phyloP scores from a whole-genome alignment of 2,113 vertebrate species.

The Xenopus borealis region DNA sequence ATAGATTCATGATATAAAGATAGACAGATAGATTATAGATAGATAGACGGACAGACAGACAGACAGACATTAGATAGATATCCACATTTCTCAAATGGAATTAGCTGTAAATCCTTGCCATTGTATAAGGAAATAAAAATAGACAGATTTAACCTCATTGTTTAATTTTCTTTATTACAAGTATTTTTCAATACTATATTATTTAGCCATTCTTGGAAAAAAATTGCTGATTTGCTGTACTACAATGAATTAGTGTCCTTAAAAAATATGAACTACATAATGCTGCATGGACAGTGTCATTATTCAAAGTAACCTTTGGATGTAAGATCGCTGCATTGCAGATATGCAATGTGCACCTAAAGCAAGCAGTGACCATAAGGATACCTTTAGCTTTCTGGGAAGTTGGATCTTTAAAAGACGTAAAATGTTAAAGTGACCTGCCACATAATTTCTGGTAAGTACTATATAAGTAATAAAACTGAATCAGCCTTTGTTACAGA shows the following conservation, averaged over 20 bases:
- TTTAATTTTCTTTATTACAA: too few species aligned
- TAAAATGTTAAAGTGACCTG: constrained; percentile 61
- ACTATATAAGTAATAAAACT: constrained; percentile 59
- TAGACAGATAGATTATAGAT: too few species aligned
- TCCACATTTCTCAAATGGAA: too few species aligned
- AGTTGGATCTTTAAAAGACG: constrained; percentile 68
- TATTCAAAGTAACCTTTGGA: constrained; percentile 60
- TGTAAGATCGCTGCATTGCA: constrained; percentile 56
- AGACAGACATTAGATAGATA: too few species aligned
- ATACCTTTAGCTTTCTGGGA: constrained; percentile 74
- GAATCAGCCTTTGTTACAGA: constrained; percentile 55
- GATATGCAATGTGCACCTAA: constrained; percentile 62
- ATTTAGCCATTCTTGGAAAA: too few species aligned
- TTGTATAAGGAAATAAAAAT: too few species aligned
- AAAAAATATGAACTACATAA: constrained; percentile 47
- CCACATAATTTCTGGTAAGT: constrained; percentile 67
- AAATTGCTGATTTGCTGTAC: too few species aligned
- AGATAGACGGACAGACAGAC: too few species aligned
- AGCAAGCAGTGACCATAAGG: constrained; percentile 63
- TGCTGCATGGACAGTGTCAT: constrained; percentile 56
- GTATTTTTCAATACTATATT: too few species aligned
- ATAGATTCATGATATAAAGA: too few species aligned
- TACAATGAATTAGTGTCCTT: constrained; percentile 14
- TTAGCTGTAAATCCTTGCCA: too few species aligned
- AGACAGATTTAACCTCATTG: too few species aligned